These are phyloP conservation scores for Silurus glanis DNA, from an alignment of 2,113 vertebrate genomes.

Conservation along the genomic window DNA sequence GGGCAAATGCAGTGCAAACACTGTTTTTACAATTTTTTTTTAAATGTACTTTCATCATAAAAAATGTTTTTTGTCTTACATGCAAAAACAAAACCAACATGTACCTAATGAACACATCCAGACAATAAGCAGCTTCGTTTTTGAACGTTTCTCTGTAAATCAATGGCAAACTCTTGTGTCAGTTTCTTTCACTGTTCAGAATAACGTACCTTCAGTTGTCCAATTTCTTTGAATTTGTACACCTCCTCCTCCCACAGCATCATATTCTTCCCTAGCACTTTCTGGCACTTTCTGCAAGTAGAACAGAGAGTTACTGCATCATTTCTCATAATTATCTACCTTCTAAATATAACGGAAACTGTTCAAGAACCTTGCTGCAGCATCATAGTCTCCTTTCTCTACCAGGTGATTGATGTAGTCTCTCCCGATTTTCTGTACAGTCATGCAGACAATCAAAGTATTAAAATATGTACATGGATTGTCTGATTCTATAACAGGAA, in stretches of 20 bases:
- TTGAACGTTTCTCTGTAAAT: not conserved
- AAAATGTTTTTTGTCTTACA: not conserved
- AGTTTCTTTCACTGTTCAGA: not conserved
- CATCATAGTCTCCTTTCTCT: conserved; percentile 86
- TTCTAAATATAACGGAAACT: conserved; percentile 2
- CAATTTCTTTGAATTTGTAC: conserved; percentile 95
- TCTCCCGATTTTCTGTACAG: conserved; percentile 87
- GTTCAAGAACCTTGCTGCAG: conserved; percentile 83
- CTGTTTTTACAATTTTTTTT: not conserved
- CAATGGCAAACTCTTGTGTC: no score
- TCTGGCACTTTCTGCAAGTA: conserved; percentile 90
- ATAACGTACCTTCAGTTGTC: conserved; percentile 87
- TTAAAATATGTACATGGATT: not conserved
- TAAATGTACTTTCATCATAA: not conserved
- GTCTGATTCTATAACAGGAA: no score
- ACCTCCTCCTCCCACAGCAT: conserved; percentile 98
- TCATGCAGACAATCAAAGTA: not conserved
- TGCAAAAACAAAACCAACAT: not conserved
- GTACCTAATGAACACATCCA: not conserved
- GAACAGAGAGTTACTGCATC: conserved; percentile 22
- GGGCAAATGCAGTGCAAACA: not conserved
- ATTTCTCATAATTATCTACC: not conserved
- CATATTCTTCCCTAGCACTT: conserved; percentile 97
- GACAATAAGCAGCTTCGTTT: not conserved
- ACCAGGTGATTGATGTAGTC: conserved; percentile 92